A percentile compares a stretch with the other conserved stretches of the same genome.
Conservation (phyloP, 2,888 invertebrate species). For the Ophion costatus region DNA sequence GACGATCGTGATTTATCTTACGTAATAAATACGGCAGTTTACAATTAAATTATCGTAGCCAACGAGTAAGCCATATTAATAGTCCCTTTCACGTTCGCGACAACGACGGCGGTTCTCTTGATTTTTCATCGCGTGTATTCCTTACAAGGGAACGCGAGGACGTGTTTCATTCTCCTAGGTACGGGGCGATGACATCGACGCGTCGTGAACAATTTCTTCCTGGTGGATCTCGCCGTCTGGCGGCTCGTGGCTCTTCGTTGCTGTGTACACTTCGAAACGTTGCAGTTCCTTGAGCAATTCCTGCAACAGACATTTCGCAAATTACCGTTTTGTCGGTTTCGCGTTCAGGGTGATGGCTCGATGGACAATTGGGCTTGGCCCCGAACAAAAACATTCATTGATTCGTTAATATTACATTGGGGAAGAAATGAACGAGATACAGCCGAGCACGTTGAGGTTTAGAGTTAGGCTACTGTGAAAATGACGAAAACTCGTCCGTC, state of each 20-base stretch:
- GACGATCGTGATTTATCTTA: conserved; percentile 22
- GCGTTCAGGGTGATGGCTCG: too few species aligned
- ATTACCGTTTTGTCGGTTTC: neutral
- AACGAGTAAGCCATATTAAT: conserved; percentile 37
- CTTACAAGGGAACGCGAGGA: neutral
- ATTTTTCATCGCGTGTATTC: neutral
- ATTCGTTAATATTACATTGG: too few species aligned
- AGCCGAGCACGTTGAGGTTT: too few species aligned
- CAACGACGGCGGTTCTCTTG: conserved; percentile 23
- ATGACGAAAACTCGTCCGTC: too few species aligned
- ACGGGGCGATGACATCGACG: conserved; percentile 43
- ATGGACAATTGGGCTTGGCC: too few species aligned
- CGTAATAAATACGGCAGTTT: conserved; percentile 56
- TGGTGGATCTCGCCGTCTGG: conserved; percentile 38
- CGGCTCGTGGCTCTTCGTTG: conserved; percentile 43
- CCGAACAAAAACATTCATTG: too few species aligned
- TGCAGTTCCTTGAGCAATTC: conserved; percentile 82
- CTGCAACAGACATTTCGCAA: conserved; percentile 70
- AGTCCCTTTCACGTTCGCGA: conserved; percentile 26
- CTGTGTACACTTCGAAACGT: conserved; percentile 76
- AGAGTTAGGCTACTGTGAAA: too few species aligned
- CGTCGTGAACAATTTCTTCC: conserved; percentile 30
- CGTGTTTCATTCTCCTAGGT: conserved; percentile 26
- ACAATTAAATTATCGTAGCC: conserved; percentile 26
- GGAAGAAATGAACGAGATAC: too few species aligned